Percentiles rank a stretch among this genome's conserved stretches.
These are phyloP conservation scores for Oostethus manadensis DNA, from an alignment of 2,113 vertebrate species.

Conservation along the genomic window DNA sequence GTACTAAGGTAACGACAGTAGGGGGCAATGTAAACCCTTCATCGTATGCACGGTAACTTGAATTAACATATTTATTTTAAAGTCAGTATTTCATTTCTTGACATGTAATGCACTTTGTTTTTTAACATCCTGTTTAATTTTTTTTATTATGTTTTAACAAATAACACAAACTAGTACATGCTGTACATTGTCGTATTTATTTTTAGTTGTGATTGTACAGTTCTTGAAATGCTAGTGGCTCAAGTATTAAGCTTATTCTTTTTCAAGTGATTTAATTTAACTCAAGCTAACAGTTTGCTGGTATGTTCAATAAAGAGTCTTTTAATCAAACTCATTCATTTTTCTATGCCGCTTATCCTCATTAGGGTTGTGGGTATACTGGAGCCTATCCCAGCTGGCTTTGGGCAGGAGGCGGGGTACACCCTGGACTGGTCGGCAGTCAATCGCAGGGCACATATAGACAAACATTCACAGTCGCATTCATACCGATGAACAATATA, in stretches of 20 bases:
- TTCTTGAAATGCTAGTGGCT: slow-evolving; percentile 55
- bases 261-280: slow-evolving; percentile 58
- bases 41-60: slow-evolving; percentile 35
- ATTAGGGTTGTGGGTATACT: no score
- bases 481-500: no score
- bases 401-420: no score
- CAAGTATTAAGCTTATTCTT: slow-evolving; percentile 49
- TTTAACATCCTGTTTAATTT: slow-evolving; percentile 31
- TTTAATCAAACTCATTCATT: slow-evolving; percentile 42
- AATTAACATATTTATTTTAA: slow-evolving; percentile 40
- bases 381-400: no score
- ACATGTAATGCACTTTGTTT: slow-evolving; percentile 50
- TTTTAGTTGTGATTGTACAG: slow-evolving; percentile 53
- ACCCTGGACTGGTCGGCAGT: no score
- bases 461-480: no score
- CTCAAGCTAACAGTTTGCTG: slow-evolving; percentile 57
- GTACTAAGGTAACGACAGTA: slow-evolving; percentile 25
- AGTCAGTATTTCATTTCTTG: slow-evolving; percentile 46
- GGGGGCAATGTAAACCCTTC: slow-evolving; percentile 33
- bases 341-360: no score
- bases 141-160: slow-evolving; percentile 49
- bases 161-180: slow-evolving; percentile 59
- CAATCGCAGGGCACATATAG: no score
- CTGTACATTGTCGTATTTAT: slow-evolving; percentile 65
- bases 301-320: slow-evolving; percentile 65